These are phyloP conservation scores for Stegodyphus dumicola DNA, from an alignment of 1,140 invertebrate genomes.

Conservation along the genomic window DNA sequence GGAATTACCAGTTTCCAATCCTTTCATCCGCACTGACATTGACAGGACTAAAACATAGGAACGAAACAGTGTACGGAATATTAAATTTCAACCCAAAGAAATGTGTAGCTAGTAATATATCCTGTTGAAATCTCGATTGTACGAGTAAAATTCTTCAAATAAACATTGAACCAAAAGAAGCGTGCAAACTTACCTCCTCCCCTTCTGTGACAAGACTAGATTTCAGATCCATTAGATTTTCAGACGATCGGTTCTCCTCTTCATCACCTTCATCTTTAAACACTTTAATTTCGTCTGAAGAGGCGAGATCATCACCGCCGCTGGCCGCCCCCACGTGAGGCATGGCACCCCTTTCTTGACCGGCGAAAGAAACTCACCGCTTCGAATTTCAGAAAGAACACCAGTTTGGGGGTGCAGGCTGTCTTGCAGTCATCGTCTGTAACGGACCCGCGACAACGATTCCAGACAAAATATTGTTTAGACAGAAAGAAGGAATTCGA, in stretches of 20 bases:
- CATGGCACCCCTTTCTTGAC: slow-evolving; percentile 26
- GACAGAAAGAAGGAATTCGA: not conserved
- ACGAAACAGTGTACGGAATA: too few relatives aligned
- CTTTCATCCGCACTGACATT: too few relatives aligned
- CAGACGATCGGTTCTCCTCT: slow-evolving; percentile 76
- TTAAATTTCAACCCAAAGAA: too few relatives aligned
- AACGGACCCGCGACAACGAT: not conserved
- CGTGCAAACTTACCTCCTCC: slow-evolving; percentile 71
- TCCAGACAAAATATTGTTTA: too few relatives aligned
- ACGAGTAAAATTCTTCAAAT: not conserved
- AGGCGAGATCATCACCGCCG: slow-evolving; percentile 89
- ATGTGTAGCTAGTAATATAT: too few relatives aligned
- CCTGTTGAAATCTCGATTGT: too few relatives aligned
- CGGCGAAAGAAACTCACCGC: too few relatives aligned
- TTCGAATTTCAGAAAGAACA: not conserved
- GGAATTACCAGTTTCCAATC: too few relatives aligned
- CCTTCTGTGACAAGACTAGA: slow-evolving; percentile 94
- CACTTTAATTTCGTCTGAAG: slow-evolving; percentile 95
- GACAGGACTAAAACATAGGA: too few relatives aligned
- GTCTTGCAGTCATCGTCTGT: not conserved
- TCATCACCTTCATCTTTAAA: slow-evolving; percentile 96
- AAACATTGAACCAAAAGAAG: not conserved
- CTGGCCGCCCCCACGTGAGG: slow-evolving; percentile 57
- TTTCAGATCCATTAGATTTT: slow-evolving; percentile 92
- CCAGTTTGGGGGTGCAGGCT: not conserved